Evolutionary conservation across 2,797 vertebrate genomes (phyloP).

Genomic region (Alcedo atthis): DNA sequence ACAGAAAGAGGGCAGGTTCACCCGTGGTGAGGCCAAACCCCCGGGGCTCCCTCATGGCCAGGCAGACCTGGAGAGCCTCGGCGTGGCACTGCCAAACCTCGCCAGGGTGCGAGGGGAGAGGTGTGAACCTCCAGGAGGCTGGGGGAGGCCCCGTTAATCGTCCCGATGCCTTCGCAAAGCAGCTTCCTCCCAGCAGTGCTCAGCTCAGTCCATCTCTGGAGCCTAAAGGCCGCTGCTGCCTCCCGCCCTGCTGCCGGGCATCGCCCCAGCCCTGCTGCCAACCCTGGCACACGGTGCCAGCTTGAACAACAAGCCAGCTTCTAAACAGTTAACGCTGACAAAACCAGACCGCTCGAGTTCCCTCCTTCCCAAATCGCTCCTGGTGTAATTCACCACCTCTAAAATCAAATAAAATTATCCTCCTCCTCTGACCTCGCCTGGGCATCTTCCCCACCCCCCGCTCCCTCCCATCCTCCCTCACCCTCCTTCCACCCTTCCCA

Average conservation of each 20-base stretch:
- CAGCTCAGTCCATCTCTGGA: background rate
- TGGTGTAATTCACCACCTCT: slow-evolving; percentile 1
- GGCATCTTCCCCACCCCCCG: background rate
- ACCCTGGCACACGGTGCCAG: background rate
- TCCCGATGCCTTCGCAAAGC: background rate
- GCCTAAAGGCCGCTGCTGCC: background rate
- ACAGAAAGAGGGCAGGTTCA: slow-evolving; percentile 64
- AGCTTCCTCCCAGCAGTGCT: background rate
- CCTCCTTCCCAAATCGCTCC: slow-evolving; percentile 38
- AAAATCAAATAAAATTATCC: slow-evolving; percentile 5
- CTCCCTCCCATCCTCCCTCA: background rate
- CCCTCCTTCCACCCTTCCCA: background rate
- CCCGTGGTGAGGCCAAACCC: background rate
- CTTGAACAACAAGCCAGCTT: background rate
- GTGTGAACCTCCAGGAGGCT: background rate
- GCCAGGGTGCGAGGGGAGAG: background rate
- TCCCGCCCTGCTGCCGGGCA: background rate
- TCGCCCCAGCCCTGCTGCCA: background rate
- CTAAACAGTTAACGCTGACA: slow-evolving; percentile 63
- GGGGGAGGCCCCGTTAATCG: background rate
- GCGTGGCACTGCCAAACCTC: background rate
- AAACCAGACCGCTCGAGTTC: background rate
- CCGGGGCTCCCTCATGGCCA: background rate
- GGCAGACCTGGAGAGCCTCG: background rate
- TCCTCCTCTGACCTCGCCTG: background rate